Base-by-base conservation (phyloP, 1,140 invertebrate genomes). In the Lysiphlebus fabarum region DNA sequence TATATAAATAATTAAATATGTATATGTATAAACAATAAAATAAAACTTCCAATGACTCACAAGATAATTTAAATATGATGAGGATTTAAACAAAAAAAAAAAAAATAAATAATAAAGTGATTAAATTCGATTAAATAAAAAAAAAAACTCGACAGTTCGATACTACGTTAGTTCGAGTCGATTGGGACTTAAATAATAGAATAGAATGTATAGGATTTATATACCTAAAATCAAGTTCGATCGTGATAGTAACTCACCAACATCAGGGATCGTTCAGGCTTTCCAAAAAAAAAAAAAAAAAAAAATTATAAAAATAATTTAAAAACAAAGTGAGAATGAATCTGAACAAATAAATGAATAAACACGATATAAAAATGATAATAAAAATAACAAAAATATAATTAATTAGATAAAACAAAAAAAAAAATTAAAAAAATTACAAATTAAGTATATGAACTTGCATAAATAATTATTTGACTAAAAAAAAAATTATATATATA, bases 151-250 rank as follows among this genome's bases (percentile, higher is more conserved):
- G 69, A 69, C 64, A 67, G 70, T 72, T 72, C 69, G 70, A 72
- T 72, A 72, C 67, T 70, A 70, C 63, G 65, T 72, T 70, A 68
- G 66, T 70, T 67, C 66, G 70, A 65, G 69, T 67, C 68, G 56
- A 67, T 59, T 63, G 65, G 55, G 69, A 67, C 67, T 70, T 66
- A 61, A 65, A 70, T 67, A 70, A 67, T 61, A 64, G 53, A 62
- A 67, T 72, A 72, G 66, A 67, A 66, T 69, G 65, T 72, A 72
- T 51, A 51, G 36, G 69, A 65, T 72, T 70, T 70, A 64, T 70
- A 72, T 70, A 72, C 70, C 65, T 69, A 70, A 53, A 67, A 67
- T 68, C 69, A 70, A 69, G 69, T 70, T 72, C 69, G 70, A 70
- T 72, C 65, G 66, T 68, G 67, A 70, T 67, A 72, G 59, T 61